Evolutionary conservation across 1,140 invertebrate species (phyloP), one percentile per base, ranked within the genome.

Genomic region (Dendrolimus kikuchii): DNA sequence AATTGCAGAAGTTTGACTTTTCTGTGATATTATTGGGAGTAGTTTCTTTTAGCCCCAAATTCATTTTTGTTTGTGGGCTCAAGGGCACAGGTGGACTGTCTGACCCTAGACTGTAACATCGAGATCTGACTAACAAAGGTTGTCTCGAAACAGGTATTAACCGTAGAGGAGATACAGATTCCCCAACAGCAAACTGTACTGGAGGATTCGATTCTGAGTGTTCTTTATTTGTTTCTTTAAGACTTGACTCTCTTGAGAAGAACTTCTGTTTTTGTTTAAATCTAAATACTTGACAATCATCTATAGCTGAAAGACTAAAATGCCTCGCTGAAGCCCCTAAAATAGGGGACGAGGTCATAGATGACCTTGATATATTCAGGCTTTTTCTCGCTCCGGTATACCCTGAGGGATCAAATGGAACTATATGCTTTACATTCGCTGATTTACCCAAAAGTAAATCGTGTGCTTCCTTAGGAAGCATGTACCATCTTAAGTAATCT

Each of bases 401-500:
- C 58, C 84, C 81, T 41, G 77, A 80, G 1, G 93, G 93, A 74
- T 92, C 90, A 76, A 94, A 94, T 55, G 93, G 93, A 50, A 93
- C 91, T 53, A 91, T 89, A 61, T 93, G 92, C 77, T 93, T 93
- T 0, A 94, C 92, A 64, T 93, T 93, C 46, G 90, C 90, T 8
- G 92, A 93, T 62, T 92, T 90, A 9, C 92, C 92, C 0, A 93
- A 83, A 0, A 94, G 71, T 5, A 94, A 83, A 64, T 93, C 91
- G 73, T 94, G 93, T 4, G 93, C 93, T 78, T 94, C 93, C 64
- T 91, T 90, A 0, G 93, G 92, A 46, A 97, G 80, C 89, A 97
- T 92, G 76, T 96, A 97, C 95, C 95, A 97, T 51, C 95, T 86
- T 7, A 96, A 82, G 49, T 89, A 88, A 59, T 93, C 91, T 23